A percentile compares a stretch with the other conserved stretches of the same genome.
Evolutionary conservation across 37 sponge, comb jelly and placozoan genomes (phyloP).

Genomic region (Diacarnus erythraeanus): DNA sequence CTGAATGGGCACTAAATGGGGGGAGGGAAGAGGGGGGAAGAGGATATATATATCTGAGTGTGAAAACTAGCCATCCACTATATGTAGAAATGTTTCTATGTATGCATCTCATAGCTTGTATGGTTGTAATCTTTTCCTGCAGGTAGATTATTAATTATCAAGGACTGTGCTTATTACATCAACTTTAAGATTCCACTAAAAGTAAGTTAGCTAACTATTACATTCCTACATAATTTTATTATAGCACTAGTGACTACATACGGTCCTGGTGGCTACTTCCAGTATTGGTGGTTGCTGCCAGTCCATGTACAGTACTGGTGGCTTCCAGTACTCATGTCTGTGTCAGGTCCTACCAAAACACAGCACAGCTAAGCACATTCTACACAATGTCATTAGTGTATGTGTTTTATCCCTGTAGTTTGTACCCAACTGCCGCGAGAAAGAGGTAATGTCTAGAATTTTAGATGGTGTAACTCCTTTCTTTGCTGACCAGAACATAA

Average conservation of each 20-base stretch:
- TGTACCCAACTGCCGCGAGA: slow-evolving; percentile 1
- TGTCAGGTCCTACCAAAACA: too few relatives aligned
- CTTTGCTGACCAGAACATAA: slow-evolving; percentile 15
- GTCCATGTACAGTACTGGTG: neutral
- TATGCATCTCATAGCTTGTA: too few relatives aligned
- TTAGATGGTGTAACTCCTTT: slow-evolving; percentile 17
- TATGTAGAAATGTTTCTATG: too few relatives aligned
- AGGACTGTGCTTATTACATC: slow-evolving; percentile 11
- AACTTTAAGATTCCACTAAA: neutral
- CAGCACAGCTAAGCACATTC: neutral
- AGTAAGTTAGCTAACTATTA: neutral
- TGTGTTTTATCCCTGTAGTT: neutral
- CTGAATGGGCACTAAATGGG: too few relatives aligned
- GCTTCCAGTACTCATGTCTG: too few relatives aligned
- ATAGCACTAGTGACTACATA: neutral
- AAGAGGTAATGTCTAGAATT: neutral
- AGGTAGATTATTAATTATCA: neutral
- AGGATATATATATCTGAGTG: neutral
- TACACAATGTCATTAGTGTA: neutral
- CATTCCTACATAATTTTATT: neutral
- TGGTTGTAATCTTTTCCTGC: neutral
- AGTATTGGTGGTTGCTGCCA: neutral
- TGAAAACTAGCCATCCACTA: too few relatives aligned
- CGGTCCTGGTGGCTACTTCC: neutral
- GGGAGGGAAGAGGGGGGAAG: neutral